Evolutionary conservation across 2,888 invertebrate genomes (phyloP).

Genomic region (Drosophila atripex): DNA sequence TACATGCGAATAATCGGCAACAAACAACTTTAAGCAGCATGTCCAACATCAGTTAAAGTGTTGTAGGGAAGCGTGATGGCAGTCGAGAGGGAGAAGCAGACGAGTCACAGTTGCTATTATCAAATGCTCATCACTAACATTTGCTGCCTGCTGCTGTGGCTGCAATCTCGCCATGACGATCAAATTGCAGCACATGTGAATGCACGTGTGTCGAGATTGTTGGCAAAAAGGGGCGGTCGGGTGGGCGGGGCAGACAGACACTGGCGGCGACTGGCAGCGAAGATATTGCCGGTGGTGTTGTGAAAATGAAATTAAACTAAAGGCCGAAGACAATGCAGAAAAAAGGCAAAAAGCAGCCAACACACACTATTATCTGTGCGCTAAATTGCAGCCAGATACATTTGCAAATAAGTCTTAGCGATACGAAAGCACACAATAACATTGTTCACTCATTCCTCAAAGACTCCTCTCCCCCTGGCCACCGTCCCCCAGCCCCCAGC

Average conservation of each 20-base stretch:
- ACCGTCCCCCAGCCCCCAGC: constrained; percentile 45
- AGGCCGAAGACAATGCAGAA: constrained; percentile 62
- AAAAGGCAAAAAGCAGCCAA: constrained; percentile 10
- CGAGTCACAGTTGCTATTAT: constrained; percentile 57
- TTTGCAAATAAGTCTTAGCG: constrained; percentile 70
- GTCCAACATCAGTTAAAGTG: constrained; percentile 49
- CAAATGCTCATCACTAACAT: constrained; percentile 75
- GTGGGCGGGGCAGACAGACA: background rate
- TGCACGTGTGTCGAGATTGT: constrained; percentile 59
- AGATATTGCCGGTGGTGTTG: constrained; percentile 44
- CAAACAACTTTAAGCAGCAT: constrained; percentile 51
- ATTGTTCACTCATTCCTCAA: constrained; percentile 44
- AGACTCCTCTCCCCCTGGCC: constrained; percentile 14
- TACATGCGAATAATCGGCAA: constrained; percentile 53
- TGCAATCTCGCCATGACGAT: constrained; percentile 67
- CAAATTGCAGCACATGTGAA: constrained; percentile 74
- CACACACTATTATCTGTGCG: constrained; percentile 28
- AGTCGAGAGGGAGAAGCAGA: constrained; percentile 15
- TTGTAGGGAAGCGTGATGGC: constrained; percentile 24
- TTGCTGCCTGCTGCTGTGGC: constrained; percentile 44
- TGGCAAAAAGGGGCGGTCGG: constrained; percentile 2
- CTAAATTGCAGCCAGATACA: constrained; percentile 73
- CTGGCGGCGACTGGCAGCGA: constrained; percentile 7
- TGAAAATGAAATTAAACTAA: constrained; percentile 76
- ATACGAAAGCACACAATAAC: constrained; percentile 50